phyloP scores from a whole-genome alignment of 2,888 invertebrate genomes.

The Lampropteryx suffumata region DNA sequence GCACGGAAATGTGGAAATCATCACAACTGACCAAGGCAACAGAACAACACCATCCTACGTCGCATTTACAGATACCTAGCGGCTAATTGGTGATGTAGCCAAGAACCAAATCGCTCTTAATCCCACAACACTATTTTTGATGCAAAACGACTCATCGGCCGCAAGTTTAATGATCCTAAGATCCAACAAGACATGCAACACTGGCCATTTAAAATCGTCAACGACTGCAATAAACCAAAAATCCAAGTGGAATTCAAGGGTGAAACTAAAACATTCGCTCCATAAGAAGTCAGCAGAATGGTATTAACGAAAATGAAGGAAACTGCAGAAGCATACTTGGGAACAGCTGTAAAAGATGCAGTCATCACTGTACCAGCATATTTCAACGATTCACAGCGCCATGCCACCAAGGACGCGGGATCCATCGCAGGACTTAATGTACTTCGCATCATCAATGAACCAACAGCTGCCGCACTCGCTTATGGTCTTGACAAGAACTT shows the following conservation, averaged over 20 bases:
- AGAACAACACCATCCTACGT: constrained; percentile 94
- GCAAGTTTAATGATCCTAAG: constrained; percentile 88
- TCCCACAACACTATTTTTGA: constrained; percentile 89
- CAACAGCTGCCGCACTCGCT: constrained; percentile 89
- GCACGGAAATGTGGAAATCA: constrained; percentile 91
- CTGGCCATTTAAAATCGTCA: constrained; percentile 91
- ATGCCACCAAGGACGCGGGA: constrained; percentile 93
- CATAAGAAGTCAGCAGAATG: constrained; percentile 89
- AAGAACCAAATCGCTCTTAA: constrained; percentile 92
- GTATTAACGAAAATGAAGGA: constrained; percentile 82
- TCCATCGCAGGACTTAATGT: constrained; percentile 89
- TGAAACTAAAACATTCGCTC: constrained; percentile 84
- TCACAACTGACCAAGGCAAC: constrained; percentile 95
- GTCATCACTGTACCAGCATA: constrained; percentile 93
- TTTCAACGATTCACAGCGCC: constrained; percentile 88
- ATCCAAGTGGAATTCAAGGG: constrained; percentile 87
- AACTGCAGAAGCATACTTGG: constrained; percentile 88
- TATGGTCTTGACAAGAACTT: constrained; percentile 88
- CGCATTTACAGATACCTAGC: constrained; percentile 92
- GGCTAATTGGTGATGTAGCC: constrained; percentile 93
- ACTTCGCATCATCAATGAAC: constrained; percentile 91
- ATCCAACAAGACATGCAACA: constrained; percentile 91
- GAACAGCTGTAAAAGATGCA: constrained; percentile 86
- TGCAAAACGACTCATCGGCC: constrained; percentile 90
- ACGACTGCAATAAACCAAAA: constrained; percentile 85